Conservation (phyloP, 1,140 invertebrate genomes). For the Zelostemma sp. region DNA sequence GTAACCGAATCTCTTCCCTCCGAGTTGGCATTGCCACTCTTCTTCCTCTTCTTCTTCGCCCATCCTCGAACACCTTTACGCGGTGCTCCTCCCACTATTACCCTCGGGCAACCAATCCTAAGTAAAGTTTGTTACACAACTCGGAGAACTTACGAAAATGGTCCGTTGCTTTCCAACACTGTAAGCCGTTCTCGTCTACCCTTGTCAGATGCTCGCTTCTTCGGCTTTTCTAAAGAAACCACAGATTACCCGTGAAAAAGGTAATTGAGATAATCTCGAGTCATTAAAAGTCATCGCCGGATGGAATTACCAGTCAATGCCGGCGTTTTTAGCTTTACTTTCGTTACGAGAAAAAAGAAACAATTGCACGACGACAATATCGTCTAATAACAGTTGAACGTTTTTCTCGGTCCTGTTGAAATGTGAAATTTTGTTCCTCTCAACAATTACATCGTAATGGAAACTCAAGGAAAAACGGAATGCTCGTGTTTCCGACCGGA, state of each 20-base stretch:
- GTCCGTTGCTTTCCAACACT: slow-evolving; percentile 60
- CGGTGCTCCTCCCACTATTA: slow-evolving; percentile 56
- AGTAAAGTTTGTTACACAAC: slow-evolving; percentile 70
- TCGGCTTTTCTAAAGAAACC: slow-evolving; percentile 57
- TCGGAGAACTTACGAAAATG: slow-evolving; percentile 67
- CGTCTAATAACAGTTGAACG: no score
- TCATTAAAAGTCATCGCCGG: background rate
- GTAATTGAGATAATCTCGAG: background rate
- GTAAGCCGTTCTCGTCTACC: slow-evolving; percentile 61
- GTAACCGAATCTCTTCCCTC: slow-evolving; percentile 64
- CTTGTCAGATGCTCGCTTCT: slow-evolving; percentile 51
- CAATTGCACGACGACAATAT: no score
- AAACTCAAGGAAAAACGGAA: no score
- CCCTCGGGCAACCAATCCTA: slow-evolving; percentile 67
- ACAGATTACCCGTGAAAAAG: slow-evolving; percentile 33
- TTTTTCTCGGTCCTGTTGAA: no score
- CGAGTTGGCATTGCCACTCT: slow-evolving; percentile 14
- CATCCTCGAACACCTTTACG: slow-evolving; percentile 28
- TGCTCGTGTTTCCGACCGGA: no score
- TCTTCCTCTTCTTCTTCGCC: slow-evolving; percentile 12
- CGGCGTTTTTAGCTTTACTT: no score
- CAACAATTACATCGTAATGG: no score
- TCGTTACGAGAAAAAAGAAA: no score
- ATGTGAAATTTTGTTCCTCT: no score
- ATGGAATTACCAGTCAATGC: no score